Conservation (phyloP, 2,113 vertebrate genomes). For the Callopanchax toddi region DNA sequence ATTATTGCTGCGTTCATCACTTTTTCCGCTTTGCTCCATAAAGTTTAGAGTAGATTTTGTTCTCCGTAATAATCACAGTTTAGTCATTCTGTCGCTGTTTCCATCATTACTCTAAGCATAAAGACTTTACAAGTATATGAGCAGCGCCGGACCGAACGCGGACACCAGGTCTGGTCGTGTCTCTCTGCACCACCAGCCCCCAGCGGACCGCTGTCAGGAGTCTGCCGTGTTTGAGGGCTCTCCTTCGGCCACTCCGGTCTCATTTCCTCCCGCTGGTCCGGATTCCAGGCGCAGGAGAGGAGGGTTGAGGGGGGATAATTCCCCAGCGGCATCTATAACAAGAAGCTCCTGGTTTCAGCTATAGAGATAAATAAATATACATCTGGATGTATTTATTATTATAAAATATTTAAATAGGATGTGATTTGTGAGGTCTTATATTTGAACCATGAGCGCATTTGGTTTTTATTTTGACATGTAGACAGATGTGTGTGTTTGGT, state of each 20-base stretch:
- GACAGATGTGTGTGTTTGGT: too few relatives aligned
- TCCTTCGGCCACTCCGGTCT: slow-evolving; percentile 23
- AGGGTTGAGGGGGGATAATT: slow-evolving; percentile 19
- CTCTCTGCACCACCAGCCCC: slow-evolving; percentile 1
- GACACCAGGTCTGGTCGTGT: too few relatives aligned
- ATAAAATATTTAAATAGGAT: not conserved
- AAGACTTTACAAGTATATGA: too few relatives aligned
- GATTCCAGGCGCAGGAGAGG: slow-evolving; percentile 41
- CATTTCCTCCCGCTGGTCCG: slow-evolving; percentile 35
- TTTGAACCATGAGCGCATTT: too few relatives aligned
- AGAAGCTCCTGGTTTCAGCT: slow-evolving; percentile 31
- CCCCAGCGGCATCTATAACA: slow-evolving; percentile 58
- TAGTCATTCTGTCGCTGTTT: too few relatives aligned
- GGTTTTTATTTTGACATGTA: too few relatives aligned
- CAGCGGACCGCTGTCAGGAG: slow-evolving; percentile 27
- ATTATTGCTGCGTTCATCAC: too few relatives aligned
- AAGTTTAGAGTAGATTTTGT: too few relatives aligned
- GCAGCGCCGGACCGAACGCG: too few relatives aligned
- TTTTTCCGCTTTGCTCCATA: too few relatives aligned
- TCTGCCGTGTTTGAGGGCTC: slow-evolving; percentile 42
- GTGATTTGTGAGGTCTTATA: not conserved
- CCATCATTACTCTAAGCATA: too few relatives aligned
- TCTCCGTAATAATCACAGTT: too few relatives aligned
- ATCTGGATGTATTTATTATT: slow-evolving; percentile 3
- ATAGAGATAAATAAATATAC: slow-evolving; percentile 29